Evolutionary conservation across 2,888 invertebrate species (phyloP).

Genomic region (Alloscopus bannaensis): DNA sequence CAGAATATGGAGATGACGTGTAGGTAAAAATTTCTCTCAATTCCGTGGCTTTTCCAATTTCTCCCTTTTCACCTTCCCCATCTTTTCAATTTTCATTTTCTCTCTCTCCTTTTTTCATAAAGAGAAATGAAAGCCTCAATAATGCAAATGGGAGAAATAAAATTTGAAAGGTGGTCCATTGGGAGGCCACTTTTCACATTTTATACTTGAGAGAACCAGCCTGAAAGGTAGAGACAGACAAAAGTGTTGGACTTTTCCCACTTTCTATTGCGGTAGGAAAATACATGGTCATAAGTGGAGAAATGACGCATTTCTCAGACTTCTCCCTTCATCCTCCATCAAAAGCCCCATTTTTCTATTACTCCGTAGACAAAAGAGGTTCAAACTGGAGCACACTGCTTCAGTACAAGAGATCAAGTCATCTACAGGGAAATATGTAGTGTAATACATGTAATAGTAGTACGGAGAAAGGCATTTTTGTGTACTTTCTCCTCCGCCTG

Average conservation of each 20-base stretch:
- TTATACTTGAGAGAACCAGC: conserved; percentile 30
- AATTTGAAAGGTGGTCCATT: conserved; percentile 67
- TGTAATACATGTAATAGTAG: no score
- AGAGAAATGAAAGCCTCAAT: conserved; percentile 53
- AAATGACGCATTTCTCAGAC: conserved; percentile 7
- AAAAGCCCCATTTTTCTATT: background rate
- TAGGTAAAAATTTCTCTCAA: background rate
- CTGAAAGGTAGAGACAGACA: no score
- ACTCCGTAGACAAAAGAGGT: no score
- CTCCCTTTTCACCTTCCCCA: conserved; percentile 22
- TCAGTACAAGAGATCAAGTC: no score
- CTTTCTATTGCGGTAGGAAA: no score
- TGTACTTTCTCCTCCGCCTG: no score
- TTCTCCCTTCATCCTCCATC: no score
- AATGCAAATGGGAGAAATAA: conserved; percentile 66
- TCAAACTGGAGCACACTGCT: no score
- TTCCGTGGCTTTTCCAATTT: conserved; percentile 44
- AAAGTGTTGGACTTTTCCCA: no score
- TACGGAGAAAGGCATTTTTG: no score
- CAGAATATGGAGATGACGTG: background rate
- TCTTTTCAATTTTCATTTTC: conserved; percentile 15
- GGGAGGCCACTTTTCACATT: conserved; percentile 65
- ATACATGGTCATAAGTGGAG: background rate
- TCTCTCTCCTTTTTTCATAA: background rate
- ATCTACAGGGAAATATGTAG: no score